These are phyloP conservation scores for Aethes cnicana DNA, from an alignment of 2,888 invertebrate species.

Conservation along the genomic window DNA sequence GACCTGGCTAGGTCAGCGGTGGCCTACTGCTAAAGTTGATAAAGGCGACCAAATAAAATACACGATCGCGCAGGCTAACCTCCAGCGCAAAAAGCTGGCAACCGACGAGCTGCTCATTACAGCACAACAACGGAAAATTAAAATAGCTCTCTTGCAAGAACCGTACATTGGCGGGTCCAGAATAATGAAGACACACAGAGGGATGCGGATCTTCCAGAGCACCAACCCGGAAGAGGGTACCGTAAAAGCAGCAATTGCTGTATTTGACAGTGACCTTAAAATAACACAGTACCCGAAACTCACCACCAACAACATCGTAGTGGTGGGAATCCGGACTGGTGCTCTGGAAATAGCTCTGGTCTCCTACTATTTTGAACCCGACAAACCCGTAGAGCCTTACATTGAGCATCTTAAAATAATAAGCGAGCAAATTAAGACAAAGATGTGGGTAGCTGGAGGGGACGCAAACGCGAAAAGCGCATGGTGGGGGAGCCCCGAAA, in stretches of 20 bases:
- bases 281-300: neutral
- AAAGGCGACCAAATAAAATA: too few species aligned
- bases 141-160: constrained; percentile 23
- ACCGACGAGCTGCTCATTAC: constrained; percentile 28
- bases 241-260: constrained; percentile 2
- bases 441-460: neutral
- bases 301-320: neutral
- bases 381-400: constrained; percentile 20
- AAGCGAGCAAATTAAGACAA: neutral
- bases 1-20: too few species aligned
- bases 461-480: too few species aligned
- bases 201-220: neutral
- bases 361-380: constrained; percentile 34
- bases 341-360: neutral
- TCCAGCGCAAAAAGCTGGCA: too few species aligned
- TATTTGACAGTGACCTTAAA: neutral
- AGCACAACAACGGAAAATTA: neutral
- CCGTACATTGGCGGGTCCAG: constrained; percentile 20
- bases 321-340: neutral
- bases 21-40: too few species aligned
- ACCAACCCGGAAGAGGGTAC: neutral
- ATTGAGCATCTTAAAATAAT: constrained; percentile 22
- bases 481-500: neutral
- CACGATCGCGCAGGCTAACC: too few species aligned
- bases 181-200: neutral